phyloP scores from a whole-genome alignment of 2,113 vertebrate species.

The Elanus axillaris region DNA sequence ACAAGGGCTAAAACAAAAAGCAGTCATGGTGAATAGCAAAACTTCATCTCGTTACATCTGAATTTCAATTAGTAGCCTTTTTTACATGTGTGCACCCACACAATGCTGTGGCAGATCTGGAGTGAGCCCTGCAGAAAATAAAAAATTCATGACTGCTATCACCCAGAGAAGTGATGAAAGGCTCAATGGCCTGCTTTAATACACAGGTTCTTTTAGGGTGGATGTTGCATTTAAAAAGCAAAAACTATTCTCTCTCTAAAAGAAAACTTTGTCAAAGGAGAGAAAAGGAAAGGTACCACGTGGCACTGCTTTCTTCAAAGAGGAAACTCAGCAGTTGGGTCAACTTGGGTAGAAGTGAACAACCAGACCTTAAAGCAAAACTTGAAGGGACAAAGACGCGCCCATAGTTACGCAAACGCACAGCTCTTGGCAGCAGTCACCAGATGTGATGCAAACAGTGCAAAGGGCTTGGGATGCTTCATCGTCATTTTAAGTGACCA shows the following conservation, averaged over 20 bases:
- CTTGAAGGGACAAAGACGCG: neutral
- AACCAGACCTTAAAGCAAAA: neutral
- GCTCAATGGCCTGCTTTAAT: slow-evolving; percentile 55
- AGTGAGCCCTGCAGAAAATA: slow-evolving; percentile 67
- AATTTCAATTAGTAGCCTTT: slow-evolving; percentile 75
- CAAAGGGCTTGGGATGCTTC: neutral
- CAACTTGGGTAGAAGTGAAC: neutral
- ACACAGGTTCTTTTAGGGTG: slow-evolving; percentile 24
- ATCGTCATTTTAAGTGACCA: neutral
- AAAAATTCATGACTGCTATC: slow-evolving; percentile 70
- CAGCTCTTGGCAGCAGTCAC: neutral
- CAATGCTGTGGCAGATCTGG: slow-evolving; percentile 58
- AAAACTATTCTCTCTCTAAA: neutral
- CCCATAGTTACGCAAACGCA: fast-evolving
- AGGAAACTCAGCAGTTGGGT: neutral
- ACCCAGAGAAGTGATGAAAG: slow-evolving; percentile 54
- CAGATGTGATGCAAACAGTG: neutral
- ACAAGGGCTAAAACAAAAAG: slow-evolving; percentile 68
- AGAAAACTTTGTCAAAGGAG: neutral
- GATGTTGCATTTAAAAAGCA: neutral
- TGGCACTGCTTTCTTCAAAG: neutral
- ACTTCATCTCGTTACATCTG: slow-evolving; percentile 71
- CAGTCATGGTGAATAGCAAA: slow-evolving; percentile 53
- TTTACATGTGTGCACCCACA: slow-evolving; percentile 57
- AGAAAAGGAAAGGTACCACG: neutral